phyloP scores from a whole-genome alignment of 2,888 invertebrate genomes.

The Synanthedon formicaeformis region DNA sequence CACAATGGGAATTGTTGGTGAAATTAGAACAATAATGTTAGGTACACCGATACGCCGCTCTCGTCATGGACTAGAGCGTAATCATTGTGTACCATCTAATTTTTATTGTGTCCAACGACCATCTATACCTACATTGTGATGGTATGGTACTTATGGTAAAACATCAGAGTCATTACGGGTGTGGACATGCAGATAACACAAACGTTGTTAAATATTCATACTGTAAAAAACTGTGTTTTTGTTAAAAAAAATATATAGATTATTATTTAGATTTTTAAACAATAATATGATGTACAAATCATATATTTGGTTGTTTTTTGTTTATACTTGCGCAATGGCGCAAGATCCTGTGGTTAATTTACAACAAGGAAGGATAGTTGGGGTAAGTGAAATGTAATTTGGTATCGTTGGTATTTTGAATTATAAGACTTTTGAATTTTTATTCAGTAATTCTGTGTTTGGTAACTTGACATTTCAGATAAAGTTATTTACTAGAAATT shows the following conservation, averaged over 20 bases:
- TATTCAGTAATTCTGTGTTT: background rate
- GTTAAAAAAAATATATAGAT: background rate
- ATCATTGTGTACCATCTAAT: conserved; percentile 50
- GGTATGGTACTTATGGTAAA: conserved; percentile 13
- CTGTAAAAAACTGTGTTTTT: background rate
- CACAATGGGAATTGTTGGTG: conserved; percentile 24
- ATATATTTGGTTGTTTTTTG: conserved; percentile 12
- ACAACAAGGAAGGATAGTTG: conserved; percentile 70
- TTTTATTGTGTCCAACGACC: conserved; percentile 39
- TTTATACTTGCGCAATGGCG: conserved; percentile 16
- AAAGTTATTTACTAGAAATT: conserved; percentile 74
- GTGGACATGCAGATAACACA: conserved; percentile 1
- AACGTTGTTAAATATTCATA: background rate
- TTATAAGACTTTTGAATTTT: background rate
- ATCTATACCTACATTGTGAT: conserved; percentile 18
- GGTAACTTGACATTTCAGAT: conserved; percentile 53
- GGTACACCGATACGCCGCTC: conserved; percentile 34
- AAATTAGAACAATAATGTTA: conserved; percentile 52
- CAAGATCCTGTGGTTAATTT: conserved; percentile 68
- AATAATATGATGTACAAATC: background rate
- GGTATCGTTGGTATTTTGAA: too few species aligned
- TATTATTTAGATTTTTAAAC: background rate
- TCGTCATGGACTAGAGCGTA: conserved; percentile 54
- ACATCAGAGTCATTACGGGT: conserved; percentile 26
- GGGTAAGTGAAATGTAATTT: conserved; percentile 48